phyloP scores from a whole-genome alignment of 2,797 vertebrate species.

The Sphaeramia orbicularis region DNA sequence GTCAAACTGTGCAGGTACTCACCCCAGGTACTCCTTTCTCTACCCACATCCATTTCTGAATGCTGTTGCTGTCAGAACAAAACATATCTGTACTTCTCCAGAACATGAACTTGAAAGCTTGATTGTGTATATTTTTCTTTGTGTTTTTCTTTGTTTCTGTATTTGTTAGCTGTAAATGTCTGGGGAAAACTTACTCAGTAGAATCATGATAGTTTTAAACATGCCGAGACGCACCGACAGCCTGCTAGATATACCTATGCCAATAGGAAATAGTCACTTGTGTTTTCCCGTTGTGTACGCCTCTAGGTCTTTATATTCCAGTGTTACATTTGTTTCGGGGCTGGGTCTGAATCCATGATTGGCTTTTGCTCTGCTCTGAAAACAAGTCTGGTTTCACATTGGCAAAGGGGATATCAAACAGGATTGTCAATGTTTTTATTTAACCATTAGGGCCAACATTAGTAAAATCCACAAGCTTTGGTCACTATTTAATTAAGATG shows the following conservation, averaged over 20 bases:
- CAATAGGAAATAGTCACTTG: conserved; percentile 36
- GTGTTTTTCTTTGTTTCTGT: conserved; percentile 47
- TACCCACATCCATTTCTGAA: conserved; percentile 99
- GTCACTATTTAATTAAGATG: not conserved
- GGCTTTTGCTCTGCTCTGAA: conserved; percentile 69
- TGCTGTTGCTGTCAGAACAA: conserved; percentile 95
- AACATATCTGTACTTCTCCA: conserved; percentile 59
- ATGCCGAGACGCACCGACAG: conserved; percentile 47
- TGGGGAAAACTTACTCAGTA: conserved; percentile 30
- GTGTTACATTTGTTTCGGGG: conserved; percentile 51
- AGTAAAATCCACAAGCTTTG: conserved; percentile 2
- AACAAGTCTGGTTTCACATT: conserved; percentile 40
- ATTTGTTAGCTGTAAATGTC: conserved; percentile 49
- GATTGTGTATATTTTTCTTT: conserved; percentile 57
- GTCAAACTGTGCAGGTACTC: conserved; percentile 99
- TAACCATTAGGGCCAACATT: conserved; percentile 5
- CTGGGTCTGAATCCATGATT: conserved; percentile 74
- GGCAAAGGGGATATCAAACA: conserved; percentile 69
- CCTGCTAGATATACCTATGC: conserved; percentile 69
- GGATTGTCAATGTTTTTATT: conserved; percentile 36
- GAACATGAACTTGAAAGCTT: conserved; percentile 66
- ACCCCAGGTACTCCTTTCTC: conserved; percentile 99
- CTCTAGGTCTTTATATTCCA: not conserved
- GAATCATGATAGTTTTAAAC: conserved; percentile 34
- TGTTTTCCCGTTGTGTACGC: conserved; percentile 3